Conservation (phyloP, 2,888 invertebrate species). For the Cosmorhoe ocellata region DNA sequence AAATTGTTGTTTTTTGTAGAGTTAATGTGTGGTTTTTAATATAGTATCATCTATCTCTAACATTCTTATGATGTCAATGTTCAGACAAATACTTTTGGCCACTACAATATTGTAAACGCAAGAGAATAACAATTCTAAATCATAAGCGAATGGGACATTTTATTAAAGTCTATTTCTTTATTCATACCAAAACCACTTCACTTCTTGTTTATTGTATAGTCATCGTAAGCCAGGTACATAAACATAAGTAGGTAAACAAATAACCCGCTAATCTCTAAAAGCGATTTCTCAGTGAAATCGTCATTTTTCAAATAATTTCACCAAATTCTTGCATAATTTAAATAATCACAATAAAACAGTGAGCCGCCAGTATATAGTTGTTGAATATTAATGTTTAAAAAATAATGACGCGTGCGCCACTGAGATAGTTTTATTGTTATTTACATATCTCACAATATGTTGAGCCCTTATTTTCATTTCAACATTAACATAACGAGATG, state of each 20-base stretch:
- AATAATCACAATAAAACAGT: conserved; percentile 35
- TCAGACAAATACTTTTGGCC: too few relatives aligned
- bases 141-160: too few relatives aligned
- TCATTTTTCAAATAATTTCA: conserved; percentile 46
- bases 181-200: too few relatives aligned
- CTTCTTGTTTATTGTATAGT: too few relatives aligned
- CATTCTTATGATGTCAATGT: too few relatives aligned
- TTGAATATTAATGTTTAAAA: conserved; percentile 57
- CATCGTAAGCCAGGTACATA: background rate
- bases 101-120: too few relatives aligned
- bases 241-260: conserved; percentile 15
- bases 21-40: too few relatives aligned
- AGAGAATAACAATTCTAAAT: too few relatives aligned
- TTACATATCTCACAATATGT: conserved; percentile 24
- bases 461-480: too few relatives aligned
- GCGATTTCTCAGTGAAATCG: conserved; percentile 36
- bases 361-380: conserved; percentile 31
- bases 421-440: conserved; percentile 29
- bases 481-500: conserved; percentile 15
- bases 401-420: conserved; percentile 28
- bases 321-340: conserved; percentile 52
- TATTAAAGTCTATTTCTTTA: too few relatives aligned
- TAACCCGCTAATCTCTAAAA: conserved; percentile 19
- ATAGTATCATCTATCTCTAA: too few relatives aligned
- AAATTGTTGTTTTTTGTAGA: too few relatives aligned